Conservation (phyloP, 1,140 invertebrate species). For the Orchesella cincta region DNA sequence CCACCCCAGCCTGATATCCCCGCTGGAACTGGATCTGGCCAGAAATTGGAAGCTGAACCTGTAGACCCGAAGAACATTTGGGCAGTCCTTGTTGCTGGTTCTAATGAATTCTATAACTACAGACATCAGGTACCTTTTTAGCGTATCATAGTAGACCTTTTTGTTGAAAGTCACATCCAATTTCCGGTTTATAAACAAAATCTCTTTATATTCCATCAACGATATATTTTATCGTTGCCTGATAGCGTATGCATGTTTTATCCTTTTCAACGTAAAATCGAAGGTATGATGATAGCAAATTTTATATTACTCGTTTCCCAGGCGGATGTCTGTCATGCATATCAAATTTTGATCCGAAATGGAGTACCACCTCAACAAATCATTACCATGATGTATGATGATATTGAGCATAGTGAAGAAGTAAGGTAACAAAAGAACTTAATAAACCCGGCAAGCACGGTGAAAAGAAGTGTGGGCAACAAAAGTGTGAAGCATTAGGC, state of each 20-base stretch:
- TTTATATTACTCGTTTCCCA: too few species aligned
- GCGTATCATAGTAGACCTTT: slow-evolving; percentile 12
- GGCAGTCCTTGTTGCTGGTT: slow-evolving; percentile 66
- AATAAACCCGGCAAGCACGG: too few species aligned
- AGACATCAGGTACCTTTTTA: slow-evolving; percentile 62
- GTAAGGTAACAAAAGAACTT: too few species aligned
- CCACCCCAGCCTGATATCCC: background rate
- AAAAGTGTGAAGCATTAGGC: too few species aligned
- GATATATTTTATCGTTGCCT: too few species aligned
- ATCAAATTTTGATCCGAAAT: slow-evolving; percentile 63
- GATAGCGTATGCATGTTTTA: too few species aligned
- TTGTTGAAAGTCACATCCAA: too few species aligned
- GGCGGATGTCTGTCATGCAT: slow-evolving; percentile 68
- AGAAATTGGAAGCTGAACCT: background rate
- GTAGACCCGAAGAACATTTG: slow-evolving; percentile 55
- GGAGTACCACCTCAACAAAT: slow-evolving; percentile 65
- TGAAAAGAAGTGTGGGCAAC: too few species aligned
- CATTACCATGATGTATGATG: slow-evolving; percentile 69
- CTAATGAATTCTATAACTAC: slow-evolving; percentile 64
- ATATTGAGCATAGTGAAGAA: slow-evolving; percentile 62
- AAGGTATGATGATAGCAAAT: too few species aligned
- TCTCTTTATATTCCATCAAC: too few species aligned
- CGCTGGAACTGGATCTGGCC: background rate
- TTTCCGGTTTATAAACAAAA: too few species aligned
- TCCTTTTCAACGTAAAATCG: too few species aligned